A percentile compares a stretch with the other conserved stretches of the same genome.
These are phyloP conservation scores for Agapornis roseicollis DNA, from an alignment of 2,113 vertebrate genomes.

Conservation along the genomic window DNA sequence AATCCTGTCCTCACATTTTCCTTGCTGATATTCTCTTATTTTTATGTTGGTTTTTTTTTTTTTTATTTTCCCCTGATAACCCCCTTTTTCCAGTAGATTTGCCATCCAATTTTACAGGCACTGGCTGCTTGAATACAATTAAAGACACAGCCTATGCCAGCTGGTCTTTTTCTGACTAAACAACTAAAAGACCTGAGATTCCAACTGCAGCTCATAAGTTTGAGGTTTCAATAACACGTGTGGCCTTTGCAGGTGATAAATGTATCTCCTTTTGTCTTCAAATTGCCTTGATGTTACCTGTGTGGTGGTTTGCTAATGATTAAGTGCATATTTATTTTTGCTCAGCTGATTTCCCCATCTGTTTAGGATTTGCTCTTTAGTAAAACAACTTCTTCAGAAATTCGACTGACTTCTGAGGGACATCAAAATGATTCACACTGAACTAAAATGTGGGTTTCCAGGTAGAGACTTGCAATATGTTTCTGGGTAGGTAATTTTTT, in stretches of 20 bases:
- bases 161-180: background rate
- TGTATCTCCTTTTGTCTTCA: background rate
- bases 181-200: background rate
- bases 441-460: background rate
- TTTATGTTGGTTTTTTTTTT: too few species aligned
- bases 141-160: background rate
- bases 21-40: fast-evolving
- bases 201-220: background rate
- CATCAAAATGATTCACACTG: background rate
- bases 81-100: background rate
- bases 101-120: background rate
- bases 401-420: background rate
- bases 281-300: fast-evolving
- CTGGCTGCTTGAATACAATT: background rate
- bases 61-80: background rate
- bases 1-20: background rate
- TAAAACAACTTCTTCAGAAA: background rate
- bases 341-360: background rate
- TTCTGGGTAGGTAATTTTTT: background rate
- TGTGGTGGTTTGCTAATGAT: background rate
- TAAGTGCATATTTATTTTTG: background rate
- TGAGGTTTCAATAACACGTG: fast-evolving
- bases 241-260: background rate
- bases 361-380: background rate
- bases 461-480: background rate